Conservation (phyloP, 2,888 invertebrate genomes). For the Brachycybe producta region DNA sequence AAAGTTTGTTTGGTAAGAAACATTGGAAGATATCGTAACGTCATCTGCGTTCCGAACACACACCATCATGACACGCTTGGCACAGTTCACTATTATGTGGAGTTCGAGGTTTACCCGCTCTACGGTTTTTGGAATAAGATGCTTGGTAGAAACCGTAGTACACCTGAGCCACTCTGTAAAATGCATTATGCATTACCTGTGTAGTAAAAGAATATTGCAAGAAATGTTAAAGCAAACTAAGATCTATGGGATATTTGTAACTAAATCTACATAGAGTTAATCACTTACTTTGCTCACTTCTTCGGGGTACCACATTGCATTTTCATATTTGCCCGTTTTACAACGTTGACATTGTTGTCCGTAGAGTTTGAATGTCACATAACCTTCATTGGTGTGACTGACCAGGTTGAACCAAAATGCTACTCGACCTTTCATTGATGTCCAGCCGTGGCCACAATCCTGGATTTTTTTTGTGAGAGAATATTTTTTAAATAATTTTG, state of each 20-base stretch:
- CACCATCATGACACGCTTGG: conserved; percentile 37
- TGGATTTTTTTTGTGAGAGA: no score
- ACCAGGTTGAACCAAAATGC: conserved; percentile 36
- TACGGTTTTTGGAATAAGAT: conserved; percentile 33
- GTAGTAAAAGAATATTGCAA: not conserved
- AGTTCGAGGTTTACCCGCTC: conserved; percentile 36
- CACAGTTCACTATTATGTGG: conserved; percentile 37
- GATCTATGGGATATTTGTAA: not conserved
- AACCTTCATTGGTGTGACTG: conserved; percentile 27
- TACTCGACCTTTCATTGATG: conserved; percentile 40
- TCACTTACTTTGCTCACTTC: conserved; percentile 37
- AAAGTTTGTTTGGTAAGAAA: no score
- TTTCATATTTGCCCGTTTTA: conserved; percentile 34
- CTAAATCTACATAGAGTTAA: not conserved
- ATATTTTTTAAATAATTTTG: not conserved
- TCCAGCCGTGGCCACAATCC: conserved; percentile 39
- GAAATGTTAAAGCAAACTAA: not conserved
- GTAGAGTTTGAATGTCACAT: conserved; percentile 36
- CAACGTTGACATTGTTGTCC: conserved; percentile 38
- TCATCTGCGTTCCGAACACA: conserved; percentile 23
- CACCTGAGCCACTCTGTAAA: conserved; percentile 35
- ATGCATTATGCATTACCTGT: conserved; percentile 36
- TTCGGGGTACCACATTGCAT: conserved; percentile 41
- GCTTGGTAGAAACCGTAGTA: conserved; percentile 35
- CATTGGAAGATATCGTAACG: no score